phyloP scores from a whole-genome alignment of 2,797 vertebrate genomes.

The Ara ararauna region DNA sequence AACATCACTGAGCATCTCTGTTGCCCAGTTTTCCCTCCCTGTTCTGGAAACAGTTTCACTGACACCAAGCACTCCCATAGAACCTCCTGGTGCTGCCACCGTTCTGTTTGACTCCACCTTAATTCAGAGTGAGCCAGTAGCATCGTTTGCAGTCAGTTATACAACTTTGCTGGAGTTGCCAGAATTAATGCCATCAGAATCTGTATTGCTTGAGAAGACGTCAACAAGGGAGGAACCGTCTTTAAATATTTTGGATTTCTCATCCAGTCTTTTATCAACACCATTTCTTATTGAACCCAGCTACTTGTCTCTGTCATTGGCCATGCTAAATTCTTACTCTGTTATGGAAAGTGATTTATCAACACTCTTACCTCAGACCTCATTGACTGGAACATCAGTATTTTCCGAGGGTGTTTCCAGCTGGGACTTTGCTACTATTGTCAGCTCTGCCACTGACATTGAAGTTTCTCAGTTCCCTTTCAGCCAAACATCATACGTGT shows the following conservation, averaged over 20 bases:
- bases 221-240: background rate
- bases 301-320: background rate
- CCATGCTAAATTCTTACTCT: slow-evolving; percentile 4
- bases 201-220: slow-evolving; percentile 23
- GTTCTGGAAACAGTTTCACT: slow-evolving; percentile 58
- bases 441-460: background rate
- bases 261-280: slow-evolving; percentile 32
- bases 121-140: slow-evolving; percentile 35
- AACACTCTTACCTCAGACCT: slow-evolving; percentile 46
- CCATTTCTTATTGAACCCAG: slow-evolving; percentile 44
- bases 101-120: slow-evolving; percentile 79
- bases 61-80: slow-evolving; percentile 67
- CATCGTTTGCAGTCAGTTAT: background rate
- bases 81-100: slow-evolving; percentile 76
- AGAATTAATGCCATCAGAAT: slow-evolving; percentile 40
- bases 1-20: slow-evolving; percentile 44
- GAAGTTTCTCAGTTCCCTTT: slow-evolving; percentile 37
- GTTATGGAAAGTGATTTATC: background rate
- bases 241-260: slow-evolving; percentile 28
- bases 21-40: slow-evolving; percentile 72
- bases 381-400: background rate
- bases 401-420: slow-evolving; percentile 1
- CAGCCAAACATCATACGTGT: slow-evolving; percentile 33
- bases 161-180: background rate
- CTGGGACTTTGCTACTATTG: slow-evolving; percentile 3